Base-by-base conservation (phyloP, 2,888 invertebrate genomes). In the Digitonthophagus gazella region DNA sequence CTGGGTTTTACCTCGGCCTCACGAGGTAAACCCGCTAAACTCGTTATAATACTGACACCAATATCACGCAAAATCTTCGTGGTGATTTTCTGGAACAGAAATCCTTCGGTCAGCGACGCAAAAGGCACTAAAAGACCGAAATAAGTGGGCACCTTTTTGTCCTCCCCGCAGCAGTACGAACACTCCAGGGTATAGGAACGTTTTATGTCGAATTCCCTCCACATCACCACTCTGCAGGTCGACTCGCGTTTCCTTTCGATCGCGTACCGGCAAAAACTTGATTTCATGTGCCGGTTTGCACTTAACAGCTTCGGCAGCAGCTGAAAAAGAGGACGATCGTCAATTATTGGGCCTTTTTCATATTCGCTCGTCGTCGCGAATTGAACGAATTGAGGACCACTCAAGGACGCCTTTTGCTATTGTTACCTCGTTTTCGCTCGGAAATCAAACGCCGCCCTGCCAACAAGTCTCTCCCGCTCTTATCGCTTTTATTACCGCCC, bases 101-200 rank as follows among this genome's bases (percentile, higher is more conserved):
- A 58, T 58, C 6, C 19, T 18, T 20, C 14, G 18, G 61, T 19
- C 18, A 63, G n/a, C 58, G 22, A 15, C 20, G 63, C 16, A 16
- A 66, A 63, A 66, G 28, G 15, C 56, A 19, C 18, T 19, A 61
- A 61, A 61, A 66, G 63, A 68, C 44, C 1, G 15, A 16, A 65
- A n/a, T 55, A 58, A 14, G 20, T 64, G 2, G 15, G 18, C 18
- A 76, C 76, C 73, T 75, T 74, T 68, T 75, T 74, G 65, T 75
- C 72, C n/a, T 73, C 74, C 6, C 75, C 77, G 6, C 75, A 74
- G 79, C 93, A 93, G 82, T 93, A 94, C 66, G 93, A 92, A 67
- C 92, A 92, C 82, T 95, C 95, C 89, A 95, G 90, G 22, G 95
- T 95, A 84, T 95, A 95, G 69, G 86, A 88, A 71, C 91, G 85